Conservation (phyloP, 2,888 invertebrate genomes). For the Epirrhoe tristata region DNA sequence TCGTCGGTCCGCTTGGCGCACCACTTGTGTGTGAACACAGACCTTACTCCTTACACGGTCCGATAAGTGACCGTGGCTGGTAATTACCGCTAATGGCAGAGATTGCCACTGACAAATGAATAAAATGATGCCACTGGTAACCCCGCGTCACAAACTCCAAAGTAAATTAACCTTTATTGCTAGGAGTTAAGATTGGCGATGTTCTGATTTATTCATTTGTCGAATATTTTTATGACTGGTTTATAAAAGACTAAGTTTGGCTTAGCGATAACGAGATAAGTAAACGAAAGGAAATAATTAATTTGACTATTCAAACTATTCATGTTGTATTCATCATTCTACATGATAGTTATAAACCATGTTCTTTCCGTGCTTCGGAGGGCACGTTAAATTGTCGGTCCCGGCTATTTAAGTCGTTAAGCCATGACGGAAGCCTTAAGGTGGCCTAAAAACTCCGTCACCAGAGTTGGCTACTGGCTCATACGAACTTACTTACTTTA, state of each 20-base stretch:
- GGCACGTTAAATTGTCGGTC: too few species aligned
- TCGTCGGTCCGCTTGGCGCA: constrained; percentile 15
- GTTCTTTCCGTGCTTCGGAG: too few species aligned
- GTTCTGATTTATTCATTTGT: background rate
- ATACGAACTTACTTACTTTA: too few species aligned
- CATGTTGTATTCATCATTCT: too few species aligned
- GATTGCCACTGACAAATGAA: constrained; percentile 64
- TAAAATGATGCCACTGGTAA: constrained; percentile 48
- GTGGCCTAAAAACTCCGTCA: too few species aligned
- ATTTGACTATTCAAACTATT: background rate
- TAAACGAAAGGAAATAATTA: background rate
- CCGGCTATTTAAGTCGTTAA: too few species aligned
- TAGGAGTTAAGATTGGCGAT: background rate
- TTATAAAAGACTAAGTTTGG: background rate
- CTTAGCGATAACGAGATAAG: background rate
- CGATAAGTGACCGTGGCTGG: constrained; percentile 53
- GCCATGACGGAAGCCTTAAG: too few species aligned
- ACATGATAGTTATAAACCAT: too few species aligned
- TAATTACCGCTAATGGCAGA: constrained; percentile 61
- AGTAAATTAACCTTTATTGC: constrained; percentile 7
- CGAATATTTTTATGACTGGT: background rate
- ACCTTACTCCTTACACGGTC: constrained; percentile 35
- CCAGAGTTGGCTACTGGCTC: too few species aligned
- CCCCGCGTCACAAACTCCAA: constrained; percentile 7
- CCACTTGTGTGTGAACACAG: background rate